phyloP scores from a whole-genome alignment of 2,113 vertebrate genomes.

The Candoia aspera region DNA sequence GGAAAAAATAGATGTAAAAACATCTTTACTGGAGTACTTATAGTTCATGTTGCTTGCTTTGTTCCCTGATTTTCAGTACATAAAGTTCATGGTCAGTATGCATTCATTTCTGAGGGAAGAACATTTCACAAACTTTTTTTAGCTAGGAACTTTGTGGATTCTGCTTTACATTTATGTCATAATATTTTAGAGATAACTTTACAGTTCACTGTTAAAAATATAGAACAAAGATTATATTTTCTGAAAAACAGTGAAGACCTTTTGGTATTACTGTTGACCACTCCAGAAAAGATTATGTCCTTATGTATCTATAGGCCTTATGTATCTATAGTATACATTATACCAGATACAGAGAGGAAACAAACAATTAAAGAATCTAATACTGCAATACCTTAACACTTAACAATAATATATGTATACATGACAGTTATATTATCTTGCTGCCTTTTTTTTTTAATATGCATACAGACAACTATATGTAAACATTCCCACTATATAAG shows the following conservation, averaged over 20 bases:
- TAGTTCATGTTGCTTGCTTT: not conserved
- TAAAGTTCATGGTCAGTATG: slow-evolving; percentile 5
- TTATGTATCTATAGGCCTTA: not conserved
- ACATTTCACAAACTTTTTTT: slow-evolving; percentile 35
- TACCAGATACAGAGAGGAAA: not conserved
- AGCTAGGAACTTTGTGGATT: slow-evolving; percentile 17
- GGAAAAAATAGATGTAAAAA: not conserved
- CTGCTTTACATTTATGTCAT: not conserved
- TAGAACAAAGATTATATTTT: not conserved
- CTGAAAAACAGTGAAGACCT: not conserved
- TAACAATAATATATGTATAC: not conserved
- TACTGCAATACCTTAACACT: not conserved
- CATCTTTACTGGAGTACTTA: slow-evolving; percentile 25
- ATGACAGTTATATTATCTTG: not conserved
- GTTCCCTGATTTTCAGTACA: slow-evolving; percentile 33
- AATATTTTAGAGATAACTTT: not conserved
- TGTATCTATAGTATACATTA: not conserved
- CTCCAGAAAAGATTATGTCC: slow-evolving; percentile 8
- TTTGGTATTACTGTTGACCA: accelerated
- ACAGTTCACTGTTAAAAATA: not conserved
- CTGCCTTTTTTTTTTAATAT: not conserved
- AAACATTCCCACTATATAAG: not conserved
- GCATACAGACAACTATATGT: not conserved
- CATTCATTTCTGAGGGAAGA: not conserved
- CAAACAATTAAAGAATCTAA: not conserved